Evolutionary conservation across 2,797 vertebrate genomes (phyloP), one percentile per base, ranked within the genome.

Genomic region (Periparus ater): DNA sequence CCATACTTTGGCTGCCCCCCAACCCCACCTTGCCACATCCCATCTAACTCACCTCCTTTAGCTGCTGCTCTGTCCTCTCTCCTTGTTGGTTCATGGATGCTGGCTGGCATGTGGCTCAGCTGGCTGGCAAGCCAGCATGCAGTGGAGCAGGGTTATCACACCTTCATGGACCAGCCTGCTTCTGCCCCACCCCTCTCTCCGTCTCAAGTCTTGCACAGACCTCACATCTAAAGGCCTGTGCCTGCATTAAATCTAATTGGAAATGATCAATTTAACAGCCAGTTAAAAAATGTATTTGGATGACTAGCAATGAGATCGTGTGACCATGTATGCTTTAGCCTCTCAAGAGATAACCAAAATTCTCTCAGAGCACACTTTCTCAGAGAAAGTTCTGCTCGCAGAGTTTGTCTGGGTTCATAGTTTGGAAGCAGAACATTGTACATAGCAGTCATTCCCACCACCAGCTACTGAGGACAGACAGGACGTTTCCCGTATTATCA

Each of bases 401-500:
- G 75, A 75, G 25, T 53, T 91, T 65, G 44, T 83, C 70, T 45
- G 32, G 62, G n/a, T 89, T 67, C 47, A 78, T 21, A 21, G 9
- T 62, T 47, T 79, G 61, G 74, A 85, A 88, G 53, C 48, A 93
- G 16, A 60, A 2, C 10, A 3, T 5, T 36, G 44, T 51, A 50
- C 70, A 57, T 2, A 80, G 78, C 54, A 87, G 30, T 51, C 80
- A 73, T 68, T 91, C 45, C 67, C 38, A 74, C 48, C 51, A 57
- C 7, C 63, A 76, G 81, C 53, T 88, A 78, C 90, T 22, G 51
- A 88, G 85, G 75, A 81, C 57, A 94, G 57, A 72, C 21, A 29
- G 95, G 84, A 88, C 78, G 34, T 78, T 95, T 90, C 75, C 67
- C 6, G 0, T 86, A 94, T 92, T 86, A 95, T 55, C 73, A 93